Evolutionary conservation across 1,140 invertebrate species (phyloP), one percentile per base, ranked within the genome.

Genomic region (Pseudomyrmex concolor): DNA sequence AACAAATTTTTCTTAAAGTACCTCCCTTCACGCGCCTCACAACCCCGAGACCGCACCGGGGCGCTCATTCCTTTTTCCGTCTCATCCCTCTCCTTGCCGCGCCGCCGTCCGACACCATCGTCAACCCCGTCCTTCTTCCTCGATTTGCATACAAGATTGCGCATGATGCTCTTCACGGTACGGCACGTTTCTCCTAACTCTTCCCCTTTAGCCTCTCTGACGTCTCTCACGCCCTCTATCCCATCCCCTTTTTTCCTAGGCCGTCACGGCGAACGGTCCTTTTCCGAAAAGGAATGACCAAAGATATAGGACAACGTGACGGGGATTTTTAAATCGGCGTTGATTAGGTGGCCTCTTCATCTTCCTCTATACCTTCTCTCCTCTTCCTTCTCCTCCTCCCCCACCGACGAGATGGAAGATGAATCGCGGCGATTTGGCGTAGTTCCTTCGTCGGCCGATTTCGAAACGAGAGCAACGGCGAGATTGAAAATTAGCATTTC

Each of bases 141-240:
- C 88, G 84, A 93, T 93, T 93, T 92, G 91, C 92, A 93, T 92
- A 89, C 91, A 89, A 92, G 91, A 92, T 92, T 93, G 90, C 88
- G 67, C 86, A 84, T 87, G 89, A 91, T 90, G 89, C 84, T 91
- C 85, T 89, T 90, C 86, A 50, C 76, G 83, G 84, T 86, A 80
- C 85, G 83, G 89, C 91, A 92, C 90, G 90, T 92, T 76, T 83
- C 25, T 59, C 57, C 54, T 70, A 67, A 76, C 78, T 74, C 51
- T 85, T 19, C 64, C 17, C 25, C 13, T 34, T 19, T 22, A 50
- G 34, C 34, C 34, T 57, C 62, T 15, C 64, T 74, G 17, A 62
- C 45, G 45, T n/a, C 34, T 25, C 22, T 15, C 34, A 34, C 34
- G 15, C 51, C 17, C 13, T 59, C 63, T 71, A 15, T 70, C 64